A percentile compares a stretch with the other conserved stretches of the same genome.
These are phyloP conservation scores for Dipodomys merriami DNA, from an alignment of 2,113 vertebrate species.

Conservation along the genomic window DNA sequence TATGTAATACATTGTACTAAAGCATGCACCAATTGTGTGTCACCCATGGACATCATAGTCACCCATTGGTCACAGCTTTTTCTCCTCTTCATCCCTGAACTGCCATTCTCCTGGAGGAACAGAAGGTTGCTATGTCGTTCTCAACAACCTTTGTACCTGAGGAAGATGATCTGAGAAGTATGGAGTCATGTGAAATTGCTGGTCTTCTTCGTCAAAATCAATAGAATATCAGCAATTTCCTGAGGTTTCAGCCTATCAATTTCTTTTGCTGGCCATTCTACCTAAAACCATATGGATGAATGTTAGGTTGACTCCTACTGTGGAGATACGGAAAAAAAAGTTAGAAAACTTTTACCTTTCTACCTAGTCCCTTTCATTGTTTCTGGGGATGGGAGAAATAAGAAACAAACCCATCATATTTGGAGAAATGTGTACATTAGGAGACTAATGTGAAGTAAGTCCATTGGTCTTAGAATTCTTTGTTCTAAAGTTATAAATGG, in stretches of 20 bases:
- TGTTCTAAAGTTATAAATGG: slow-evolving; percentile 54
- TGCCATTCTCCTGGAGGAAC: not conserved
- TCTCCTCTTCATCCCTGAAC: too few relatives aligned
- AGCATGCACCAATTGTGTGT: not conserved
- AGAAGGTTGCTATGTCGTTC: not conserved
- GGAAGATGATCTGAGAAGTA: not conserved
- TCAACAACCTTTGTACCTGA: not conserved
- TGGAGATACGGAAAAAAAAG: not conserved
- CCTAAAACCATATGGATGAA: not conserved
- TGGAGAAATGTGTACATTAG: slow-evolving; percentile 8
- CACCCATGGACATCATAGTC: not conserved
- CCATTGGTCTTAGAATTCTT: not conserved
- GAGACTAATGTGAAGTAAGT: not conserved
- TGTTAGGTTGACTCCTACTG: not conserved
- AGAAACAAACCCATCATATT: not conserved
- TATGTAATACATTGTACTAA: not conserved
- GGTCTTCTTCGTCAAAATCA: not conserved
- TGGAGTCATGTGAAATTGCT: not conserved
- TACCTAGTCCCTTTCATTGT: not conserved
- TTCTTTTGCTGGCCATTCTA: not conserved
- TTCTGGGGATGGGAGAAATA: not conserved
- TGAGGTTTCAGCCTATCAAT: not conserved
- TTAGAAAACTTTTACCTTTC: not conserved
- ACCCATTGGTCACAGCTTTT: not conserved
- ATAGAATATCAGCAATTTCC: not conserved